A percentile compares a stretch with the other conserved stretches of the same genome.
Evolutionary conservation across 2,888 invertebrate species (phyloP).

Genomic region (Bellardia bayeri): DNA sequence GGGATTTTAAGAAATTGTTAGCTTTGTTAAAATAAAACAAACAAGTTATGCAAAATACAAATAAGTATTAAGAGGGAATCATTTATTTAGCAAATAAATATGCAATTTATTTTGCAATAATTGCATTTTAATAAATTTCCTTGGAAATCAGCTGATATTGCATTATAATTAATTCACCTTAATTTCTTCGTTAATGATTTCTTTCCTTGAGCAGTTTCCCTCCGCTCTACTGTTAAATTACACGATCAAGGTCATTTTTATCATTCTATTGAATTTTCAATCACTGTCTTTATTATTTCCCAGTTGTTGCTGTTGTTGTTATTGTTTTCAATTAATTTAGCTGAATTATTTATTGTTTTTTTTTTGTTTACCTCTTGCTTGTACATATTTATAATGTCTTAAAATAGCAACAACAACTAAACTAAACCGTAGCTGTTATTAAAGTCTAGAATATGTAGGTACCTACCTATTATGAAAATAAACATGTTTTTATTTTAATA

Average conservation of each 20-base stretch:
- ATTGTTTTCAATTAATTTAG: slow-evolving; percentile 7
- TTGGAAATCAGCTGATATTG: slow-evolving; percentile 17
- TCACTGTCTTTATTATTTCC: slow-evolving; percentile 31
- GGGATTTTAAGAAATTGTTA: neutral
- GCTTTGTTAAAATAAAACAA: slow-evolving; percentile 21
- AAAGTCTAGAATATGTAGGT: slow-evolving; percentile 5
- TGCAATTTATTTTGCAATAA: neutral
- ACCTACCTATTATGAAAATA: neutral
- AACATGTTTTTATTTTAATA: slow-evolving; percentile 15
- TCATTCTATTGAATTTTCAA: slow-evolving; percentile 34
- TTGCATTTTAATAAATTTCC: neutral
- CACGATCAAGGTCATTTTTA: slow-evolving; percentile 62
- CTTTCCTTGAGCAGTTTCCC: neutral
- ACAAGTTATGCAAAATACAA: slow-evolving; percentile 41
- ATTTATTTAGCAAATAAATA: slow-evolving; percentile 2
- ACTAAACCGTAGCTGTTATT: neutral
- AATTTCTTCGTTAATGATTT: neutral
- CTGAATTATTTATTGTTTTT: slow-evolving; percentile 17
- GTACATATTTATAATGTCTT: neutral
- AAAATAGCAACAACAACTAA: neutral
- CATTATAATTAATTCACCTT: neutral
- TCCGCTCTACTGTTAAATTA: neutral
- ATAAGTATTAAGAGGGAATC: neutral
- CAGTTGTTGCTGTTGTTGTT: slow-evolving; percentile 20
- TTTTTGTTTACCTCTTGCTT: slow-evolving; percentile 9